Evolutionary conservation across 2,797 vertebrate genomes (phyloP).

Genomic region (Cuniculus paca): DNA sequence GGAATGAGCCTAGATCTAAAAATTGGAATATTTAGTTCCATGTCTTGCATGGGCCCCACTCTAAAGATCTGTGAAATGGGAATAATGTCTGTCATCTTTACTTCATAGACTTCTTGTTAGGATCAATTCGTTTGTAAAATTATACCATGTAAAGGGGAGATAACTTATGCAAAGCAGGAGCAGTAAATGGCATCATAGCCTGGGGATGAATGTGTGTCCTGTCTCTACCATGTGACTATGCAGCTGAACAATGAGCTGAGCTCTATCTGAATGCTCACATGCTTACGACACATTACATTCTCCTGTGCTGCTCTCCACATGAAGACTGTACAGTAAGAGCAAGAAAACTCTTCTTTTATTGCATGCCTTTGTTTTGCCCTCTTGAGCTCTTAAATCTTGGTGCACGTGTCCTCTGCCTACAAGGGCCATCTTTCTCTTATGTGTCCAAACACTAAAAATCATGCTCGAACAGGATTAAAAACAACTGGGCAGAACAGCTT

Average conservation of each 20-base stretch:
- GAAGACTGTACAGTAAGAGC: background rate
- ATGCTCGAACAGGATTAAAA: background rate
- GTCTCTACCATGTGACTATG: background rate
- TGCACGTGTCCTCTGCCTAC: background rate
- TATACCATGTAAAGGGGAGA: fast-evolving
- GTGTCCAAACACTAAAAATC: background rate
- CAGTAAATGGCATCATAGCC: background rate
- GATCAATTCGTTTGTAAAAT: background rate
- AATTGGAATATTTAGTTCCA: background rate
- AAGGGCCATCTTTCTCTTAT: background rate
- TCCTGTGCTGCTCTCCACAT: background rate
- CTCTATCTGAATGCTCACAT: fast-evolving
- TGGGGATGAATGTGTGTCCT: background rate
- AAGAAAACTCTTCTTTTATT: background rate
- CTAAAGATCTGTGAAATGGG: background rate
- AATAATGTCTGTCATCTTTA: background rate
- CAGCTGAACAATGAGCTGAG: background rate
- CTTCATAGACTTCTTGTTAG: background rate
- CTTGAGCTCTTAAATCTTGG: background rate
- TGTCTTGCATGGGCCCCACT: background rate
- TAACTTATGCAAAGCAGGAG: background rate
- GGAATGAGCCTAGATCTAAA: background rate
- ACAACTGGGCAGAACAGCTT: background rate
- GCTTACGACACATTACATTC: background rate
- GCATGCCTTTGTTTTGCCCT: background rate